Evolutionary conservation across 1,140 invertebrate genomes (phyloP), one percentile per base, ranked within the genome.

Genomic region (Philopotamus ludificatus): DNA sequence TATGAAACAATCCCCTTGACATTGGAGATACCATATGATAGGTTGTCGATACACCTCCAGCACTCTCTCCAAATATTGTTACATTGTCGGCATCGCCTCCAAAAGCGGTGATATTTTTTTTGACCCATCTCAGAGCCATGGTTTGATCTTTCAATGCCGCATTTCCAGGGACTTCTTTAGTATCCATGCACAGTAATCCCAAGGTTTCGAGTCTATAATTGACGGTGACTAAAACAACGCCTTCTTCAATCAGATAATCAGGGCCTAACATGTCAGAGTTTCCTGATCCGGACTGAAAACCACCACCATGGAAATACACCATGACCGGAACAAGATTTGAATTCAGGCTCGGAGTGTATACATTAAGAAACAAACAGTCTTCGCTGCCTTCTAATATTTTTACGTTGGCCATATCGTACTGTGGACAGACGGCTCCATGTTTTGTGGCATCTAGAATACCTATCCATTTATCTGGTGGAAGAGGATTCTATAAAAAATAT

Each of bases 61-160:
- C 87, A 68, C 87, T 89, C 72, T 90, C 87, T 0, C 89, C 89
- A 71, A 90, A 89, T 20, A 91, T 74, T 0, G 88, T 90, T 0
- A 94, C 83, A 72, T 85, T 85, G 23, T 86, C 74, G 0, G 85
- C 81, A 75, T 89, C 85, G 0, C 91, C 91, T 7, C 89, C 89
- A 73, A 93, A 93, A 47, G 80, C 47, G 1, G 49, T 47, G 12
- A 81, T 80, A 65, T 82, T 81, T 21, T 75, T 71, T 59, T 76
- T 75, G 3, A 81, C 68, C 79, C 79, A 80, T 26, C 68, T 66
- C n/a, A 80, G 63, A 3, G 77, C 76, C 0, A 70, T 72, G 9
- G 87, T 82, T 76, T 88, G 86, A 70, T 90, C 88, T 65, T 87
- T 84, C 22, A 89, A 73, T 0, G 84, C 88, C 50, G 81, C 84